Evolutionary conservation across 2,888 invertebrate genomes (phyloP).

Genomic region (Coecobrya sp.): DNA sequence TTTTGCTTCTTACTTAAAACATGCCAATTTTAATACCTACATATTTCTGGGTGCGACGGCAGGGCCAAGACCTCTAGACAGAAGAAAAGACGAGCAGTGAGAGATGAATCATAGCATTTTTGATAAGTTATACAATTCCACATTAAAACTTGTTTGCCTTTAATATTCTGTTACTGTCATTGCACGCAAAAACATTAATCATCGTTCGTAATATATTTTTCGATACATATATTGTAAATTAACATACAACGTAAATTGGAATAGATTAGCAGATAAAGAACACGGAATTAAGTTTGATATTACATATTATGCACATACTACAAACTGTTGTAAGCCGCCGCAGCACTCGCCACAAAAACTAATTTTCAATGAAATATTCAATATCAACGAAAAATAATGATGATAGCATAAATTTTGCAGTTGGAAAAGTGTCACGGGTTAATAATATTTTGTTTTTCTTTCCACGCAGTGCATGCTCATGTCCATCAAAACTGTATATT

Average conservation of each 20-base stretch:
- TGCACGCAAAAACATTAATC: too few relatives aligned
- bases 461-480: too few relatives aligned
- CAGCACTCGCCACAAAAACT: neutral
- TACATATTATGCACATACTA: neutral
- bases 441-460: too few relatives aligned
- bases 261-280: neutral
- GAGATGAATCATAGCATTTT: slow-evolving; percentile 29
- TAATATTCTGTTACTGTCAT: neutral
- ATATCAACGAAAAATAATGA: too few relatives aligned
- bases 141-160: slow-evolving; percentile 6
- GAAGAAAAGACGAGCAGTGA: neutral
- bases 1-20: neutral
- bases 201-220: too few relatives aligned
- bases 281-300: neutral
- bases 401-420: too few relatives aligned
- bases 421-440: too few relatives aligned
- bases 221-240: too few relatives aligned
- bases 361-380: too few relatives aligned
- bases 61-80: slow-evolving; percentile 8
- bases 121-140: slow-evolving; percentile 31
- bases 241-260: neutral
- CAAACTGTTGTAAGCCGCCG: neutral
- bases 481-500: too few relatives aligned
- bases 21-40: slow-evolving; percentile 9
- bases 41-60: slow-evolving; percentile 31